These are phyloP conservation scores for Drosophila funebris DNA, from an alignment of 1,140 invertebrate genomes.

Conservation along the genomic window DNA sequence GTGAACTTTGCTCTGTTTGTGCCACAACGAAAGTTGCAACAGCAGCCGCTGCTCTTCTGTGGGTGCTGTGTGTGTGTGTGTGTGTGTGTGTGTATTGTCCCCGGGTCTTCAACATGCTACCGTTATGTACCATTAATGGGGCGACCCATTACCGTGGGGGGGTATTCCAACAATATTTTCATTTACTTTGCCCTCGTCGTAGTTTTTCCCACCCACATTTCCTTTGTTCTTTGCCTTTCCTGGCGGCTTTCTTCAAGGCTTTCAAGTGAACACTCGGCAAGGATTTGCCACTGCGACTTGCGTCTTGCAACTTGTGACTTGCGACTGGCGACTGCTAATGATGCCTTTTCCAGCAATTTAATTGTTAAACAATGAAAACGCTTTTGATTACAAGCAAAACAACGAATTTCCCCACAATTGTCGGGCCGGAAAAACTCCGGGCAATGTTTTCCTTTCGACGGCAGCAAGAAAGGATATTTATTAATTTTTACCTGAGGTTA, in stretches of 20 bases:
- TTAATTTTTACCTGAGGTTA: slow-evolving; percentile 82
- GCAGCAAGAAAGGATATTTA: slow-evolving; percentile 57
- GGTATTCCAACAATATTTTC: slow-evolving; percentile 60
- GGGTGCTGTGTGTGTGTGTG: neutral
- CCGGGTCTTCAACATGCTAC: neutral
- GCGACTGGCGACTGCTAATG: slow-evolving; percentile 65
- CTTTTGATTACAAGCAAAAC: slow-evolving; percentile 80
- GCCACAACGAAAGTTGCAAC: neutral
- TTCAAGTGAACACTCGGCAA: slow-evolving; percentile 53
- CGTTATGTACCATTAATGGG: slow-evolving; percentile 51
- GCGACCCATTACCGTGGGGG: slow-evolving; percentile 76
- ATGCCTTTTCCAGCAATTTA: slow-evolving; percentile 82
- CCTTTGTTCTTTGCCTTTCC: slow-evolving; percentile 56
- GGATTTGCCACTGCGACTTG: slow-evolving; percentile 42
- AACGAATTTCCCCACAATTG: slow-evolving; percentile 29
- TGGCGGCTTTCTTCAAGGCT: slow-evolving; percentile 22
- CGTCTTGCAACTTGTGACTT: slow-evolving; percentile 17
- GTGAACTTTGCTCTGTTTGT: slow-evolving; percentile 60
- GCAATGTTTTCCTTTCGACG: slow-evolving; percentile 38
- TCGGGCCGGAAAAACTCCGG: neutral
- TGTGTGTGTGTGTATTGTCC: neutral
- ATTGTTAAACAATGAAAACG: slow-evolving; percentile 82
- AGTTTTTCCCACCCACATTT: slow-evolving; percentile 30
- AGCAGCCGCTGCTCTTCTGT: too few species aligned
- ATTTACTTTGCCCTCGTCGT: slow-evolving; percentile 52